Conservation (phyloP, 2,888 invertebrate genomes). For the Scaeva pyrastri region DNA sequence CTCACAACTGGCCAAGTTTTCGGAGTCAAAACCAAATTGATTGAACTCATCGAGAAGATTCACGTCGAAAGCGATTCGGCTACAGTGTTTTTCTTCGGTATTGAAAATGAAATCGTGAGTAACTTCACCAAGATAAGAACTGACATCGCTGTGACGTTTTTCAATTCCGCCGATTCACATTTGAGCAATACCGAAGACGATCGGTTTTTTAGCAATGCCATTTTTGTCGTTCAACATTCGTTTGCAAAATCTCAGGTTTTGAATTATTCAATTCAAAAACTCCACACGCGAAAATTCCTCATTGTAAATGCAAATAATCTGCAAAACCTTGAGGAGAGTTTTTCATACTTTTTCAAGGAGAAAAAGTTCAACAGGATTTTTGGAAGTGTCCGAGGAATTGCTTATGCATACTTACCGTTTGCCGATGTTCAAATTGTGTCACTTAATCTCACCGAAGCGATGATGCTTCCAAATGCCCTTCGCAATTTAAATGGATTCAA, state of each 20-base stretch:
- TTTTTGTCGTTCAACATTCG: not conserved
- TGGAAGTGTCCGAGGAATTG: not conserved
- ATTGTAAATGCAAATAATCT: not conserved
- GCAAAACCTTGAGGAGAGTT: not conserved
- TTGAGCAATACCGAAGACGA: not conserved
- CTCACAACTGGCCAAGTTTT: not conserved
- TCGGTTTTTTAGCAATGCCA: not conserved
- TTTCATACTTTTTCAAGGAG: not conserved
- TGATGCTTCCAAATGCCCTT: constrained; percentile 15
- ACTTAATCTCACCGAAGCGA: not conserved
- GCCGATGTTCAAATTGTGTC: not conserved
- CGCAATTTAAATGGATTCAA: constrained; percentile 8
- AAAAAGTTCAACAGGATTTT: constrained; percentile 9
- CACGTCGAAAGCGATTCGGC: not conserved
- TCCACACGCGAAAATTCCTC: not conserved
- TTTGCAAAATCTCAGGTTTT: not conserved
- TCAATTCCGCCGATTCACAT: not conserved
- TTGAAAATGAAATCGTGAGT: not conserved
- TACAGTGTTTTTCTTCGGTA: constrained; percentile 1
- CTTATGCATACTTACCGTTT: not conserved
- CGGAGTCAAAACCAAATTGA: not conserved
- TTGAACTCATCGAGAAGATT: constrained; percentile 1
- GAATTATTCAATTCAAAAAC: not conserved
- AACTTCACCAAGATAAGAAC: not conserved
- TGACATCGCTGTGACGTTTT: not conserved